Evolutionary conservation across 37 sponge, comb jelly and placozoan genomes (phyloP), one percentile per base, ranked within the genome.

Genomic region (Eunapius fragilis): DNA sequence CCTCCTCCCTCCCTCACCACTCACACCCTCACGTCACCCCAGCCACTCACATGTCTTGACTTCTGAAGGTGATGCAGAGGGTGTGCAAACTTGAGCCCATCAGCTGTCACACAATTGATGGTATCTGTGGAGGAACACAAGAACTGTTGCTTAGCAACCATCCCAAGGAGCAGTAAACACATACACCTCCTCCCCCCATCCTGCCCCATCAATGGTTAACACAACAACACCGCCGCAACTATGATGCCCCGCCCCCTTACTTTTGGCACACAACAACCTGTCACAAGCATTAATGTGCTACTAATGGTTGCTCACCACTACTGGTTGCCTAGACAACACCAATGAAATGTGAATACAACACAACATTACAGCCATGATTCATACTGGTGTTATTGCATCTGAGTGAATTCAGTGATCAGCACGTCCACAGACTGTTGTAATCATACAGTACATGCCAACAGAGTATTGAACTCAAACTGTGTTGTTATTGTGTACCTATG

Each of bases 21-120:
- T 7, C 30, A 76, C 50, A 2, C 30, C 28, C 2, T 27, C 58
- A 23, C 33, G 2, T 10, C 27, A 26, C 68, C 17, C 27, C 28
- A 68, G 27, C 6, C 1, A 68, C 75, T 82, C 68, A 96, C 94
- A 14, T 87, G 86, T 34, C 82, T 89, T 27, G 80, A 79, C 79
- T 97, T 99, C 11, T 97, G 97, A 32, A 99, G 75, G 74, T 99
- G 99, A 76, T 86, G 77, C 6, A 99, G 85, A 30, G 99, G 99
- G 77, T 99, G 99, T 23, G 96, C 93, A 82, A 99, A 99, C 84
- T 89, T 83, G 17, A 93, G 77, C 0, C 99, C 99, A 86, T 99
- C 93, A 68, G 99, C 99, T 32, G 90, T 89, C 17, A 99, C 89
- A 74, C 92, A 92, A 80, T 95, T 99, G 3, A 99, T 85, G 48